phyloP scores from a whole-genome alignment of 2,888 invertebrate genomes.

The Sialis lutaria region DNA sequence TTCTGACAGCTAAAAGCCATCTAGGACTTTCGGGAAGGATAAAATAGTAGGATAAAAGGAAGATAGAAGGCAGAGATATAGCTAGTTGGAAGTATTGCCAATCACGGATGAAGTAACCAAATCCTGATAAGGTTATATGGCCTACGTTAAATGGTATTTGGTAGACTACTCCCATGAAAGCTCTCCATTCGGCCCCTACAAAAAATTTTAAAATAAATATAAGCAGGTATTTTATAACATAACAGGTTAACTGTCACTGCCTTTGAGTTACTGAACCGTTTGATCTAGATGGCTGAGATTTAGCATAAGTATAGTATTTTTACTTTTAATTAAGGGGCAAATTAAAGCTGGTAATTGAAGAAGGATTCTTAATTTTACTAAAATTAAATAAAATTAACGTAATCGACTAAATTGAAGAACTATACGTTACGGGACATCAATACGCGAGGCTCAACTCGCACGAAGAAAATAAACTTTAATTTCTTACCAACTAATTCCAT shows the following conservation, averaged over 20 bases:
- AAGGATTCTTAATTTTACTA: too few relatives aligned
- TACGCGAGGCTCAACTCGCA: too few relatives aligned
- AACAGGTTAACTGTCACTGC: neutral
- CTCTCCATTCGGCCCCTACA: conserved; percentile 32
- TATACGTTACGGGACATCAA: too few relatives aligned
- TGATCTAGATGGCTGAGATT: too few relatives aligned
- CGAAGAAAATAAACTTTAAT: neutral
- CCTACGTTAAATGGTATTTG: conserved; percentile 40
- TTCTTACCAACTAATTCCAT: conserved; percentile 45
- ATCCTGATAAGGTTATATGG: conserved; percentile 31
- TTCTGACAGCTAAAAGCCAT: conserved; percentile 55
- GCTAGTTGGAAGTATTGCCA: conserved; percentile 37
- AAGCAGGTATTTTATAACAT: too few relatives aligned
- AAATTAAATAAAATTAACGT: too few relatives aligned
- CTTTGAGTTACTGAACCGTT: too few relatives aligned
- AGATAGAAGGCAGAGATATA: conserved; percentile 35
- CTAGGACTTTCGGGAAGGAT: conserved; percentile 63
- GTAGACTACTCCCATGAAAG: conserved; percentile 35
- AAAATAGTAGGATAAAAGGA: conserved; percentile 45
- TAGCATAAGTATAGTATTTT: neutral
- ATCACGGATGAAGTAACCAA: conserved; percentile 33
- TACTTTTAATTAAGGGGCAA: too few relatives aligned
- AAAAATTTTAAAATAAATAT: conserved; percentile 18
- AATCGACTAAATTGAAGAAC: too few relatives aligned
- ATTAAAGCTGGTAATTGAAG: too few relatives aligned